Evolutionary conservation across 2,113 vertebrate genomes (phyloP).

Genomic region (Acrocephalus arundinaceus): DNA sequence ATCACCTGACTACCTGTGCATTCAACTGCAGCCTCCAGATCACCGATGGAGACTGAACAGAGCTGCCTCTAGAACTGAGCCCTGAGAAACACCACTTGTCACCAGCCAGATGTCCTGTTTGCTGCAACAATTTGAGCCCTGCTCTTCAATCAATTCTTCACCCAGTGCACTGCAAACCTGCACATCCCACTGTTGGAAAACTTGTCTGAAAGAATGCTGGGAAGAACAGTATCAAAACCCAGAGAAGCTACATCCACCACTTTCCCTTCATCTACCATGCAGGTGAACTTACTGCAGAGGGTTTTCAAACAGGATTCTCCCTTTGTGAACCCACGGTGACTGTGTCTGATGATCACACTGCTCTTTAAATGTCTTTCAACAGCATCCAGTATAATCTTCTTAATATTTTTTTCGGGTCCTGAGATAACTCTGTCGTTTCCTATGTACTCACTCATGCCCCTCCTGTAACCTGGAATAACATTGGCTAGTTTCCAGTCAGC

Average conservation of each 20-base stretch:
- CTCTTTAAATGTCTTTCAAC: neutral
- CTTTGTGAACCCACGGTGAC: neutral
- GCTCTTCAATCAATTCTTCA: neutral
- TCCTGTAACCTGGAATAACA: neutral
- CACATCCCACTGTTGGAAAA: neutral
- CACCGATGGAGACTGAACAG: neutral
- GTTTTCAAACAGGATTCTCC: neutral
- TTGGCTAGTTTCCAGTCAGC: neutral
- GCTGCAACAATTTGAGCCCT: neutral
- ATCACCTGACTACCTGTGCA: neutral
- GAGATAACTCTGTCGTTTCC: neutral
- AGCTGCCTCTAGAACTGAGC: neutral
- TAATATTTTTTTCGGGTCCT: neutral
- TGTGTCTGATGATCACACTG: neutral
- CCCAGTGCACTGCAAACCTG: neutral
- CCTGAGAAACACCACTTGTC: neutral
- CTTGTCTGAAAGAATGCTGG: neutral
- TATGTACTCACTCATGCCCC: neutral
- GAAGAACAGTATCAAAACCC: neutral
- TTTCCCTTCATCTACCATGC: neutral
- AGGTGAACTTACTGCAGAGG: neutral
- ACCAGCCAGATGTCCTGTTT: neutral
- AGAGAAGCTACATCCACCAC: neutral
- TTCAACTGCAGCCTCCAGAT: neutral
- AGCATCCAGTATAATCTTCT: neutral